A percentile compares a stretch with the other conserved stretches of the same genome.
Evolutionary conservation across 2,888 invertebrate genomes (phyloP).

Genomic region (Lampropteryx suffumata): DNA sequence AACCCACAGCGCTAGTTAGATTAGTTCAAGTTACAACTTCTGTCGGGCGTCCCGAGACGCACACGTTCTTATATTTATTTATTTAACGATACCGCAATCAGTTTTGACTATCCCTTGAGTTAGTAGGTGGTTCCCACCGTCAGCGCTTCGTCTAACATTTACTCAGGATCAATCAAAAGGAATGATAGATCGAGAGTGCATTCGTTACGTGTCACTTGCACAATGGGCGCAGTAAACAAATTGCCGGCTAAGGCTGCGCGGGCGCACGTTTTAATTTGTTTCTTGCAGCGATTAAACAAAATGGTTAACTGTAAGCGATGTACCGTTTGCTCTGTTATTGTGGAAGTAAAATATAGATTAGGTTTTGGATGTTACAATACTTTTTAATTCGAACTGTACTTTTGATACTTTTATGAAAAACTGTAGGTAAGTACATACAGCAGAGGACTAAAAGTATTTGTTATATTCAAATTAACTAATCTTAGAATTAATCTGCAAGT

Average conservation of each 20-base stretch:
- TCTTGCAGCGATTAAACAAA: conserved; percentile 35
- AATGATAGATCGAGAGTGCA: conserved; percentile 27
- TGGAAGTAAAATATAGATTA: conserved; percentile 24
- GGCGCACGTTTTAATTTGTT: conserved; percentile 34
- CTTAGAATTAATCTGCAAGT: no score
- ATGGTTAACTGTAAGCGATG: conserved; percentile 34
- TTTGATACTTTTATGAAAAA: neutral
- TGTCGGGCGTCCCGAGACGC: no score
- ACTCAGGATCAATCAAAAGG: conserved; percentile 8
- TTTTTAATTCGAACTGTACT: conserved; percentile 7
- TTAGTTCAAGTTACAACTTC: no score
- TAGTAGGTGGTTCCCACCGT: neutral
- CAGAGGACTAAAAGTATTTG: neutral
- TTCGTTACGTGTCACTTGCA: conserved; percentile 31
- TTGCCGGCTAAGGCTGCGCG: conserved; percentile 25
- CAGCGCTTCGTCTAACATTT: neutral
- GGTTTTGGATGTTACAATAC: conserved; percentile 17
- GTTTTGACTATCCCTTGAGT: neutral
- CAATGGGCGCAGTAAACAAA: conserved; percentile 33
- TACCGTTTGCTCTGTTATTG: conserved; percentile 30
- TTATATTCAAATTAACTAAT: no score
- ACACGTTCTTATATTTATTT: no score
- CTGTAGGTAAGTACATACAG: neutral
- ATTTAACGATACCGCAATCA: no score
- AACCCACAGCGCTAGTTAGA: no score